phyloP scores from a whole-genome alignment of 2,888 invertebrate genomes.

The Sminthurinus aureus region DNA sequence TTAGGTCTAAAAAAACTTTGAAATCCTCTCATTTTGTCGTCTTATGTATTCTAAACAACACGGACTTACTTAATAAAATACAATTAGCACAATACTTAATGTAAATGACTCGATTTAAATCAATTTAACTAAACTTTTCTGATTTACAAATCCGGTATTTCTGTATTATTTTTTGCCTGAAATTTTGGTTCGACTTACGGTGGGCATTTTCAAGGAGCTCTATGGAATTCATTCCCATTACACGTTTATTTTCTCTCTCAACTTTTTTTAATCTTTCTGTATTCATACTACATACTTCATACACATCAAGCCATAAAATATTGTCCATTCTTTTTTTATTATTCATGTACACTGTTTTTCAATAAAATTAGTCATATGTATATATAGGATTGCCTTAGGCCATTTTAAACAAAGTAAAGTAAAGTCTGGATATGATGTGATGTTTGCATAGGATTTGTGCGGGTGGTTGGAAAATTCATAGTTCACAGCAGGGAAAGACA shows the following conservation, averaged over 20 bases:
- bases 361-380: too few relatives aligned
- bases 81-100: not conserved
- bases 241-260: too few relatives aligned
- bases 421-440: too few relatives aligned
- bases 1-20: slow-evolving; percentile 21
- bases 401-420: too few relatives aligned
- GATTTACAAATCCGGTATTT: not conserved
- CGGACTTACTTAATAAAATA: not conserved
- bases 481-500: not conserved
- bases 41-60: not conserved
- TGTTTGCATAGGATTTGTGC: too few relatives aligned
- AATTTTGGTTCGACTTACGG: not conserved
- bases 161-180: not conserved
- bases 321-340: too few relatives aligned
- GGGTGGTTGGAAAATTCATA: too few relatives aligned
- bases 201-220: not conserved
- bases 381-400: too few relatives aligned
- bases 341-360: too few relatives aligned
- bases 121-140: not conserved
- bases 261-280: not conserved
- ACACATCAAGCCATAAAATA: too few relatives aligned
- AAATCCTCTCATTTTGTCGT: slow-evolving; percentile 19
- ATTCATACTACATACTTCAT: not conserved
- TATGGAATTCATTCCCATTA: too few relatives aligned
- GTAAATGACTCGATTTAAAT: not conserved